Evolutionary conservation across 2,113 vertebrate genomes (phyloP), one percentile per base, ranked within the genome.

Genomic region (Galbula dea): DNA sequence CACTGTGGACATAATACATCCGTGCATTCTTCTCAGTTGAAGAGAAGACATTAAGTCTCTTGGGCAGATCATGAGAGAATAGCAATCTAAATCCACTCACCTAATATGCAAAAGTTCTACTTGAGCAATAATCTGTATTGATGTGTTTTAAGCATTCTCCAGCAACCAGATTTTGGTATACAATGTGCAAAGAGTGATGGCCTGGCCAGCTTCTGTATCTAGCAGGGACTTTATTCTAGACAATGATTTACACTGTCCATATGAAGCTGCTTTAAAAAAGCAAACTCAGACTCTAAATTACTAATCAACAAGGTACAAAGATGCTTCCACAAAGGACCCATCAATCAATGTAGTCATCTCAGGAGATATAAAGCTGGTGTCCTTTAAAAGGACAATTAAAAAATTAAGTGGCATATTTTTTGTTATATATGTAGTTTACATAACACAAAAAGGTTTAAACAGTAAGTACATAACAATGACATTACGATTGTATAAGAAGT

Each of bases 191-290:
- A 67, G 41, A 76, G 63, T 63, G 51, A 59, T 43, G 41, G 41
- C 68, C 86, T 89, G 83, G 78, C 39, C 74, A 32, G 46, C 72
- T 92, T 77, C 75, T 90, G 39, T 71, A 46, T 11, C 3, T 3
- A 86, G 52, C 13, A 62, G 15, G 67, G 71, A 74, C 3, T 37
- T 19, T 79, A 43, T 43, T 84, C 52, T 43, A 76, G 65, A 88
- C 78, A 95, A 54, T 84, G 62, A 96, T 92, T 81, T 95, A 92
- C 75, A 80, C 32, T 67, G 86, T 89, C 93, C 86, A 95, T 39
- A 65, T 96, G 73, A 29, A 88, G 41, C 20, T 58, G 16, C 34
- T 94, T 82, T 93, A 82, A 93, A 43, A 95, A 94, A 95, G 65
- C 36, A 94, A 94, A 91, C 66, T 90, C 71, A 85, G 45, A 89